Percentiles rank a stretch among this genome's conserved stretches.
Conservation (phyloP, 2,888 invertebrate genomes). For the Andrena camellia region DNA sequence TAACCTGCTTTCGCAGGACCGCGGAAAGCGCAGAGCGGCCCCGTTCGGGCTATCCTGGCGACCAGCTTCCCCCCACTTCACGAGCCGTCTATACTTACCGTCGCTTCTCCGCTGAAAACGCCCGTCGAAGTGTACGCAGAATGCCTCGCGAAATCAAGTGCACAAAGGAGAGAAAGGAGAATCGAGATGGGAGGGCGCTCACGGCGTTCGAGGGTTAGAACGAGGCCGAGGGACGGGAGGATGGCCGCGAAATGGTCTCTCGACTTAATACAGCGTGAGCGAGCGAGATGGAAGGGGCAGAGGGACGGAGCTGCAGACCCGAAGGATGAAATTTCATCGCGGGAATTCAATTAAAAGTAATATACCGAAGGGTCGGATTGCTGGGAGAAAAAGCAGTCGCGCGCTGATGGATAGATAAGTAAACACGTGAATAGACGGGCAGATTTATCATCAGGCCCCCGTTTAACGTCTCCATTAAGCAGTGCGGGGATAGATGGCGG, state of each 20-base stretch:
- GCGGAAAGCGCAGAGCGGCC: neutral
- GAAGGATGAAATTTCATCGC: conserved; percentile 82
- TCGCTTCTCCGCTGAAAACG: neutral
- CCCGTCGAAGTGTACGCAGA: conserved; percentile 40
- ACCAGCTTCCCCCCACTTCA: neutral
- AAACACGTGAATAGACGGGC: conserved; percentile 55
- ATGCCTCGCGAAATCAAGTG: conserved; percentile 48
- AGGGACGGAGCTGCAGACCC: conserved; percentile 52
- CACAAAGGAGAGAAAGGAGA: conserved; percentile 39
- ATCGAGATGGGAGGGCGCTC: conserved; percentile 1
- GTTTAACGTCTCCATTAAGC: conserved; percentile 51
- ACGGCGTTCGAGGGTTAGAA: conserved; percentile 13
- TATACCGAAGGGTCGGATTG: conserved; percentile 73
- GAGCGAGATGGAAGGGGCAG: conserved; percentile 19
- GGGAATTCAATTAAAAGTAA: conserved; percentile 84
- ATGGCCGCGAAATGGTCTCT: conserved; percentile 65
- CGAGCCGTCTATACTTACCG: neutral
- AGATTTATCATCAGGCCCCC: conserved; percentile 64
- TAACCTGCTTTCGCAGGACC: neutral
- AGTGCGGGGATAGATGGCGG: neutral
- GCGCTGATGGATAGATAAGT: conserved; percentile 64
- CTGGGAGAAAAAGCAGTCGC: conserved; percentile 61
- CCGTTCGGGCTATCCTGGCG: conserved; percentile 11
- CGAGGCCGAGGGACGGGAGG: conserved; percentile 23
- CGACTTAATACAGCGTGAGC: conserved; percentile 70